Conservation (phyloP, 1,140 invertebrate species). For the Drosophila kohkoa region DNA sequence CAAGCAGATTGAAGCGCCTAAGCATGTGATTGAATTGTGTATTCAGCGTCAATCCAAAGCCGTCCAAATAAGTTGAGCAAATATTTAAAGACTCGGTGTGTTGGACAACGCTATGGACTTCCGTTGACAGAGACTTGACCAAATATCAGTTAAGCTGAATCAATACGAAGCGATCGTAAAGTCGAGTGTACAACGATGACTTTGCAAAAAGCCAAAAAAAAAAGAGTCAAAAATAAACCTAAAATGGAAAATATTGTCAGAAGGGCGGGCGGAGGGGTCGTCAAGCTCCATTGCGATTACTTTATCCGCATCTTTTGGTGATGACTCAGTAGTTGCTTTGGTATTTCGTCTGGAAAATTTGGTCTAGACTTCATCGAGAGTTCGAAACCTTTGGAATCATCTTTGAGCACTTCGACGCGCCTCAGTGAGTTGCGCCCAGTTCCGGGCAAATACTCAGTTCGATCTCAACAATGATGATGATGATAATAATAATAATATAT, state of each 20-base stretch:
- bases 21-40: not conserved
- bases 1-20: not conserved
- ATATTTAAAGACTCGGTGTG: constrained; percentile 32
- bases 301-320: constrained; percentile 20
- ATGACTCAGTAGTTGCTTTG: constrained; percentile 9
- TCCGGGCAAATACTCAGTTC: constrained; percentile 37
- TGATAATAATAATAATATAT: too few species aligned
- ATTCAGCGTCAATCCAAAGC: constrained; percentile 17
- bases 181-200: constrained; percentile 26
- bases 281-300: constrained; percentile 46
- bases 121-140: constrained; percentile 18
- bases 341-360: constrained; percentile 29
- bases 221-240: not conserved
- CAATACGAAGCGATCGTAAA: constrained; percentile 29
- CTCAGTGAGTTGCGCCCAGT: constrained; percentile 39
- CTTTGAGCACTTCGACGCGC: constrained; percentile 22
- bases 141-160: constrained; percentile 38
- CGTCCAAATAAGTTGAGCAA: constrained; percentile 34
- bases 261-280: not conserved
- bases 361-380: constrained; percentile 13
- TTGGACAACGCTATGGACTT: constrained; percentile 38
- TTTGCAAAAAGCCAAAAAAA: constrained; percentile 17
- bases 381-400: constrained; percentile 20
- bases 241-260: not conserved
- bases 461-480: not conserved